A percentile compares a stretch with the other conserved stretches of the same genome.
Evolutionary conservation across 2,888 invertebrate genomes (phyloP).

Genomic region (Rugalucina vietnamica): DNA sequence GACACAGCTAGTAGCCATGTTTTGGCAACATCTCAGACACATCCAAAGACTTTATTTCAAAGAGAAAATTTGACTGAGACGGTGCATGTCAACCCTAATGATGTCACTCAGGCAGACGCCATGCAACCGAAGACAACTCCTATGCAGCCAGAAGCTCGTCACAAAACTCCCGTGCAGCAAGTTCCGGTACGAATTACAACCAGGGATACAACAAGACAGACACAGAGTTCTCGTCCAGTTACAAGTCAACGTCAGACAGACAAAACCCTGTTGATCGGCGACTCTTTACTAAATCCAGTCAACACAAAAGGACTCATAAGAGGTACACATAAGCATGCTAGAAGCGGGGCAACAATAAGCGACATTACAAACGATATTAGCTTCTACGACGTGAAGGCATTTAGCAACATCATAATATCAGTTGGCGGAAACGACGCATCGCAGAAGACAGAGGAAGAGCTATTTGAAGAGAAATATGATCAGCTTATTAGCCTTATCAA

Average conservation of each 20-base stretch:
- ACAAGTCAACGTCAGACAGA: not conserved
- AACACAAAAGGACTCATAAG: not conserved
- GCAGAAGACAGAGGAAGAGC: not conserved
- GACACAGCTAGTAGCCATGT: not conserved
- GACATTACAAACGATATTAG: not conserved
- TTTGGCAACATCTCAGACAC: not conserved
- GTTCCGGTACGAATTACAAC: not conserved
- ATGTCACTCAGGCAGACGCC: not conserved
- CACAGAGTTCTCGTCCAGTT: not conserved
- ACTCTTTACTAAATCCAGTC: not conserved
- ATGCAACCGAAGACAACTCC: too few species aligned
- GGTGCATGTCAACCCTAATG: not conserved
- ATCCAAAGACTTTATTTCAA: not conserved
- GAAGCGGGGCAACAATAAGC: not conserved
- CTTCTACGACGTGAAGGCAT: not conserved
- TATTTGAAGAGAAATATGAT: not conserved
- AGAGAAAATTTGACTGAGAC: not conserved
- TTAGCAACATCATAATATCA: not conserved
- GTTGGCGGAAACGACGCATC: not conserved
- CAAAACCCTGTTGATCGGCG: not conserved
- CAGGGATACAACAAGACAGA: not conserved
- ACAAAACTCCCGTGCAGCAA: not conserved
- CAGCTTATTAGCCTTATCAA: not conserved
- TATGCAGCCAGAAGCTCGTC: not conserved
- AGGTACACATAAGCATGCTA: not conserved